Percentiles rank a stretch among this genome's conserved stretches.
Evolutionary conservation across 1,140 invertebrate species (phyloP).

Genomic region (Drosophila pseudoananassae): DNA sequence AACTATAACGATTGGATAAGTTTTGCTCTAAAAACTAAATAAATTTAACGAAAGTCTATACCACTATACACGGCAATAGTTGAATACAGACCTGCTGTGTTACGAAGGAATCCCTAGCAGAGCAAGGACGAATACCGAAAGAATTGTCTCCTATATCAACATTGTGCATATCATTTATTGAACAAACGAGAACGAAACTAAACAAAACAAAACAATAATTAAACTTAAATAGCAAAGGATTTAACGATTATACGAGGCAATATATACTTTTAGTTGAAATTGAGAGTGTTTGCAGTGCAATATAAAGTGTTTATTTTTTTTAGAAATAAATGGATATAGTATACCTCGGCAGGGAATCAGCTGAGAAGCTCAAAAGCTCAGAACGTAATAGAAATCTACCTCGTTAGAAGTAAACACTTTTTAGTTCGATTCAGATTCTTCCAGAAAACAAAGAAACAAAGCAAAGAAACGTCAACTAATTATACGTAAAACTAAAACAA

Average conservation of each 20-base stretch:
- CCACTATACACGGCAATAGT: neutral
- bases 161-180: slow-evolving; percentile 76
- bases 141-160: slow-evolving; percentile 68
- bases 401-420: slow-evolving; percentile 62
- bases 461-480: slow-evolving; percentile 57
- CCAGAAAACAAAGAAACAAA: slow-evolving; percentile 11
- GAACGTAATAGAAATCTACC: slow-evolving; percentile 58
- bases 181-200: slow-evolving; percentile 20
- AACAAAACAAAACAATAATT: slow-evolving; percentile 65
- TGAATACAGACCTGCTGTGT: too few relatives aligned
- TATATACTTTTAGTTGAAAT: slow-evolving; percentile 75
- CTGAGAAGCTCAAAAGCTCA: slow-evolving; percentile 9
- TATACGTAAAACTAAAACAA: slow-evolving; percentile 77
- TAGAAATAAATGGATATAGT: slow-evolving; percentile 48
- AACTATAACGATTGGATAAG: neutral
- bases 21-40: neutral
- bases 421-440: slow-evolving; percentile 11
- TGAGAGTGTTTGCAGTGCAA: slow-evolving; percentile 62
- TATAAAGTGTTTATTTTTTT: slow-evolving; percentile 44
- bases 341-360: slow-evolving; percentile 53
- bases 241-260: slow-evolving; percentile 47
- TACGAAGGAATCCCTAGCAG: too few relatives aligned
- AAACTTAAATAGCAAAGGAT: slow-evolving; percentile 73
- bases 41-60: neutral
- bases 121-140: neutral